phyloP scores from a whole-genome alignment of 2,113 vertebrate genomes.

The Tyto alba region DNA sequence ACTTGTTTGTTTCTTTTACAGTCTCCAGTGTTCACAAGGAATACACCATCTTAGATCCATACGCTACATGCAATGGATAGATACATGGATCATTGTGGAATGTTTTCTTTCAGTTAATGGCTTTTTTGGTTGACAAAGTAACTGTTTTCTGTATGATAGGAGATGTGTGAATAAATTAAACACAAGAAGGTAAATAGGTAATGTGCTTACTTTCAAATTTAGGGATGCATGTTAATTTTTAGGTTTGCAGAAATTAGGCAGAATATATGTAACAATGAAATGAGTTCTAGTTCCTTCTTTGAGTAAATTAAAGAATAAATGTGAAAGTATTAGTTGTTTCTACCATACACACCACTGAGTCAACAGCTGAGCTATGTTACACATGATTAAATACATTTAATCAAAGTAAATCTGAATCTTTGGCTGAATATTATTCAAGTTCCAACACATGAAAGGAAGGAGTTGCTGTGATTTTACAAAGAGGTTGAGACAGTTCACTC shows the following conservation, averaged over 20 bases:
- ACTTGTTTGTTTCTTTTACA: not conserved
- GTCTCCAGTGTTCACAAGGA: not conserved
- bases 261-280: not conserved
- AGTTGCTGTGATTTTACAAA: not conserved
- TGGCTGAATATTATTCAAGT: not conserved
- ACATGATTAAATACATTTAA: not conserved
- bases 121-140: not conserved
- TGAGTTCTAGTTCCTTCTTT: not conserved
- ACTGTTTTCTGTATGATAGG: not conserved
- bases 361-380: not conserved
- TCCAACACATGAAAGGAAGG: not conserved
- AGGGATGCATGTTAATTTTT: not conserved
- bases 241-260: not conserved
- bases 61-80: fast-evolving
- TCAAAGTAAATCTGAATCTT: not conserved
- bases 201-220: not conserved
- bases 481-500: not conserved
- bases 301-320: not conserved
- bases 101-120: not conserved
- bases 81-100: not conserved
- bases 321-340: not conserved
- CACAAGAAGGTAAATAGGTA: not conserved
- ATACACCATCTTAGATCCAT: not conserved
- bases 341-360: not conserved
- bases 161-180: not conserved